Percentiles rank a stretch among this genome's conserved stretches.
Conservation (phyloP, 1,140 invertebrate genomes). For the Scylla paramamosain region DNA sequence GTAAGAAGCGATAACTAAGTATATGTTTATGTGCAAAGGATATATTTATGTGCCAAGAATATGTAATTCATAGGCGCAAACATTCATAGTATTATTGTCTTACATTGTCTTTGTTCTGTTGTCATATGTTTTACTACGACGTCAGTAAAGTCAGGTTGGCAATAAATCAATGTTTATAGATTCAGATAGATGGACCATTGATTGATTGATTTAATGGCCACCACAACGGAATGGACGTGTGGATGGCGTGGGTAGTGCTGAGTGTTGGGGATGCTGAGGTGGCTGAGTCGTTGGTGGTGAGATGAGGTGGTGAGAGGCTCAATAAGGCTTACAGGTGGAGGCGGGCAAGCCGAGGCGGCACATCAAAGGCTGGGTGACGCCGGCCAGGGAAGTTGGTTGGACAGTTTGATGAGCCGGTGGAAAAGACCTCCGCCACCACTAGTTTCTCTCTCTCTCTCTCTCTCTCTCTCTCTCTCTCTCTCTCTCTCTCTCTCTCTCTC, state of each 20-base stretch:
- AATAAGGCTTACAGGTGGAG: not conserved
- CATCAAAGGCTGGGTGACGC: constrained; percentile 46
- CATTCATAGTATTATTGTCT: too few species aligned
- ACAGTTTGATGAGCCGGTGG: constrained; percentile 43
- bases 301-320: not conserved
- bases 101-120: too few species aligned
- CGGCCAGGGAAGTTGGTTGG: constrained; percentile 10
- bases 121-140: too few species aligned
- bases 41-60: too few species aligned
- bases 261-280: not conserved
- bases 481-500: not conserved
- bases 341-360: not conserved
- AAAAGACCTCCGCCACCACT: not conserved
- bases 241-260: not conserved
- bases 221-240: too few species aligned
- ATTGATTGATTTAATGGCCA: too few species aligned
- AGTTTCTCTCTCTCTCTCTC: not conserved
- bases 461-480: not conserved
- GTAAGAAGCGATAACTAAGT: too few species aligned
- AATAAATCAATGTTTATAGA: too few species aligned
- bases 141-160: too few species aligned
- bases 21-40: too few species aligned
- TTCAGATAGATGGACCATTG: too few species aligned
- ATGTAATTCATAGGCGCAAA: too few species aligned
- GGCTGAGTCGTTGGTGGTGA: not conserved